phyloP scores from a whole-genome alignment of 2,888 invertebrate species.

The Camptogramma bilineatum region DNA sequence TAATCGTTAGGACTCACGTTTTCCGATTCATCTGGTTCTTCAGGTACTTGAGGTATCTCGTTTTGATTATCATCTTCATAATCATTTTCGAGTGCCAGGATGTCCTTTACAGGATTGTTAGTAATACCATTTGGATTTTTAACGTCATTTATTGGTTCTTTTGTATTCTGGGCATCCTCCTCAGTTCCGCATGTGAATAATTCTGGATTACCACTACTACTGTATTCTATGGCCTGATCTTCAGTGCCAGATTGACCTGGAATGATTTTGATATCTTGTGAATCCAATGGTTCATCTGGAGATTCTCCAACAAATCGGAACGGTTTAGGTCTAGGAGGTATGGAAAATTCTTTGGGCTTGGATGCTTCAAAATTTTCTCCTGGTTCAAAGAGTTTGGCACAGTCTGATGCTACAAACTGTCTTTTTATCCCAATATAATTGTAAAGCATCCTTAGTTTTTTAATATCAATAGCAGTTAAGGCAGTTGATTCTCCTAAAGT shows the following conservation, averaged over 20 bases:
- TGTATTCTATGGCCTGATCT: background rate
- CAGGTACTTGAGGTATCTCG: background rate
- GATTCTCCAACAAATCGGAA: slow-evolving; percentile 51
- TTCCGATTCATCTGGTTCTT: slow-evolving; percentile 9
- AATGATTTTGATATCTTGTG: background rate
- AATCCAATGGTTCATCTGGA: background rate
- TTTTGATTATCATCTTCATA: no score
- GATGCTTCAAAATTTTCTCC: slow-evolving; percentile 48
- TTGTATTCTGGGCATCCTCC: background rate
- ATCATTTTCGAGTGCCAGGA: background rate
- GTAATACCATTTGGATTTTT: background rate
- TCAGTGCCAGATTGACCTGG: background rate
- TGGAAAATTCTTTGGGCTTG: slow-evolving; percentile 21
- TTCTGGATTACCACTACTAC: background rate
- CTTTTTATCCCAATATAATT: slow-evolving; percentile 56
- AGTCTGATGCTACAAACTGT: slow-evolving; percentile 49
- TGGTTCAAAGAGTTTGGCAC: slow-evolving; percentile 59
- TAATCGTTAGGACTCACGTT: background rate
- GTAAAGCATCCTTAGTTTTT: slow-evolving; percentile 68
- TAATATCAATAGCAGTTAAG: slow-evolving; percentile 56
- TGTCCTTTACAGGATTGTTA: background rate
- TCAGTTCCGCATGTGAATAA: background rate
- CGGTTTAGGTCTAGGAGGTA: slow-evolving; percentile 53
- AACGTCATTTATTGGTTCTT: background rate
- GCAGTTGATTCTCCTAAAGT: slow-evolving; percentile 41